Percentiles rank a stretch among this genome's conserved stretches.
Conservation (phyloP, 2,888 invertebrate genomes). For the Ephialtes manifestator region DNA sequence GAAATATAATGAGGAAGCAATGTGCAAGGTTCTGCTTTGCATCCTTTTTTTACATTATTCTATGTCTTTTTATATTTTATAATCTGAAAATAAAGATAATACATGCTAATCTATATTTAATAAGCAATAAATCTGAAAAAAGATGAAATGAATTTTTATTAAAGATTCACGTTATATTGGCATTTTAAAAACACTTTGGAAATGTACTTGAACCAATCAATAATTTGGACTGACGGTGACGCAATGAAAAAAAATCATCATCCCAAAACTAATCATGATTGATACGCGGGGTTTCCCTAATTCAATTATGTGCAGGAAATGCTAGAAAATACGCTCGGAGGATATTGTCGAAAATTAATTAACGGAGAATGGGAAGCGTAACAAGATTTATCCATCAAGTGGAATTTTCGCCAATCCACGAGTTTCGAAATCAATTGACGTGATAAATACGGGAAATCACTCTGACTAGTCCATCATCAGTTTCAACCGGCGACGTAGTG, state of each 20-base stretch:
- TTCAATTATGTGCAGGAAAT: neutral
- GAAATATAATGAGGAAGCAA: too few species aligned
- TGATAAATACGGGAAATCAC: conserved; percentile 7
- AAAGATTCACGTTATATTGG: neutral
- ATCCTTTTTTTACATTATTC: too few species aligned
- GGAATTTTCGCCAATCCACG: conserved; percentile 8
- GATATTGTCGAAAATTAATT: conserved; percentile 20
- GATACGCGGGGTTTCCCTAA: neutral
- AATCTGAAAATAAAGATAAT: neutral
- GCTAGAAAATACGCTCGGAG: neutral
- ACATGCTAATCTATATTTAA: neutral
- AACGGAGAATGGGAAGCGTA: neutral
- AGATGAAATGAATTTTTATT: neutral
- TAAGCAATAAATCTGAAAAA: neutral
- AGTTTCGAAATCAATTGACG: conserved; percentile 1
- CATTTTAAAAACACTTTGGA: neutral
- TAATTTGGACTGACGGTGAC: neutral
- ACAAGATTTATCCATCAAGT: conserved; percentile 6
- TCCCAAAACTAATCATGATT: conserved; percentile 20
- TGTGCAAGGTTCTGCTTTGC: too few species aligned
- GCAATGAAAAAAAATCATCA: conserved; percentile 10
- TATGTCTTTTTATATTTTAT: too few species aligned
- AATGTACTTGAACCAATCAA: conserved; percentile 6
- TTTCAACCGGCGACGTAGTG: neutral
- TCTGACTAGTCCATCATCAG: neutral